Base-by-base conservation (phyloP, 2,888 invertebrate species). In the Limenitis camilla region DNA sequence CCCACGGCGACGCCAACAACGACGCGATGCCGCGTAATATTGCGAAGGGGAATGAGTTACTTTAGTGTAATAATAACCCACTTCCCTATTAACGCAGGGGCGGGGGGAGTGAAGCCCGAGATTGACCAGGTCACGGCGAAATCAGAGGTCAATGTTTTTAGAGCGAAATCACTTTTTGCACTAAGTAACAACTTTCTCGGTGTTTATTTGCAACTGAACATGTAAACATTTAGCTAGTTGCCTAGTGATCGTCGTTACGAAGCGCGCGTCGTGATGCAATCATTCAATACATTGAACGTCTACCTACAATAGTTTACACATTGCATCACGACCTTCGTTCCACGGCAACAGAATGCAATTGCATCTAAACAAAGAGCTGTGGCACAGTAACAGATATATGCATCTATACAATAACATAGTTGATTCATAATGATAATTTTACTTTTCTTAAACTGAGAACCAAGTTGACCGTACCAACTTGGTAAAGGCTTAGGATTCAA, bases 301-400 rank as follows among this genome's bases (percentile, higher is more conserved):
- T 69, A 69, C 68, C 68, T 72, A 71, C 74, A 74, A 71, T 72
- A 77, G 75, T 70, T 74, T 72, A 71, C 71, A 67, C 70, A 78
- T 81, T 83, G 78, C 83, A 81, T 78, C 80, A 79, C 71, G 81
- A 74, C 84, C 84, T 84, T 83, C 82, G 78, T 67, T 68, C 69
- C 78, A 73, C 76, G 74, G 83, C 73, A 76, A 76, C 76, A 69
- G 71, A 75, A 71, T 80, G 81, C 81, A 78, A 72, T 64, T 67
- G 71, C 66, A 67, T 53, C 46, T 28, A 41, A 27, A 45, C 44
- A 51, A 45, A 40, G 40, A 45, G 8, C 33, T 33, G 39, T 35
- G 29, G 19, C 32, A 31, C 38, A 10, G 36, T 40, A 39, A 29
- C 27, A 28, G 10, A 6, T 10, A 11, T n/a, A 40, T 33, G 10